Evolutionary conservation across 2,113 vertebrate species (phyloP), one percentile per base, ranked within the genome.

Genomic region (Suricata suricatta): DNA sequence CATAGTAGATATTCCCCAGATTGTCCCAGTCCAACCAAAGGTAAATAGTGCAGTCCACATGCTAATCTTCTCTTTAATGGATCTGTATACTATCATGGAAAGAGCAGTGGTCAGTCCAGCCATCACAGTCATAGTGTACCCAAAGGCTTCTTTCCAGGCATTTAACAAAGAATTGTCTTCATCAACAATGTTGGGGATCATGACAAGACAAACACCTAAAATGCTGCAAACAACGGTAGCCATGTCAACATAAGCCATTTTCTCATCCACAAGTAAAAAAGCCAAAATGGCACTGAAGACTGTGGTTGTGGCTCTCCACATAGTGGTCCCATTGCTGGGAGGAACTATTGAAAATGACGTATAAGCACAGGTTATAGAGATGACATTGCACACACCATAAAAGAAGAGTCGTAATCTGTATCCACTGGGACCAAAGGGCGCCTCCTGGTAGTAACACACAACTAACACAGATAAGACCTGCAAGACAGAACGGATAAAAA

Each of bases 1-100:
- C 99, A 99, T 99, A 91, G 99, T 99, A 94, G 99, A 99, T 0
- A 99, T 98, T n/a, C 99, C 99, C 99, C 99, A 99, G 54, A 99
- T 98, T 0, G 99, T 99, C 98, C 99, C 99, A 0, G 99, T 99
- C 99, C 99, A 99, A 64, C 99, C 99, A 44, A 99, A 99, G 63
- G 99, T 99, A 98, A 99, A 99, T 29, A 99, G 99, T 1, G 99
- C 99, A 1, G 99, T 99, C 99, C 99, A 99, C 99, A 99, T 99
- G 99, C 99, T 99, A 97, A 99, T 99, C 2, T 99, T 99, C 96
- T 99, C 99, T 97, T 99, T 99, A 96, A 99, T 99, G 97, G 99
- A 99, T 90, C 99, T 99, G 95, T 99, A 99, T 76, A 99, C 99
- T 93, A 99, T 99, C 99, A 99, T 99, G 96, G 99, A 99, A 85